Evolutionary conservation across 2,113 vertebrate species (phyloP).

Genomic region (Numenius arquata): DNA sequence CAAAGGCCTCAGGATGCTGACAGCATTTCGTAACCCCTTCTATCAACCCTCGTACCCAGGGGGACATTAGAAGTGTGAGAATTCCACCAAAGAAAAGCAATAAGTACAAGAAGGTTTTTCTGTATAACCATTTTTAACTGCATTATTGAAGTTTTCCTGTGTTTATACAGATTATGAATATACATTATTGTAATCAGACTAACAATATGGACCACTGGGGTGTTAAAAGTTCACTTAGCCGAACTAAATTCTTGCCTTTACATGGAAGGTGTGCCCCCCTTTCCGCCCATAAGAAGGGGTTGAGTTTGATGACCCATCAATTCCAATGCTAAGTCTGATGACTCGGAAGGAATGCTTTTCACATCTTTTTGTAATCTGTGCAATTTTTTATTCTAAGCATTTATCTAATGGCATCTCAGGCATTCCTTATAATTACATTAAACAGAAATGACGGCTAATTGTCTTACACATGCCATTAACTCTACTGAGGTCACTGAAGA

Average conservation of each 20-base stretch:
- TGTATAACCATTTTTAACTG: not conserved
- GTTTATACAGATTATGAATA: not conserved
- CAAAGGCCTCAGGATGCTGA: not conserved
- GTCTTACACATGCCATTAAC: not conserved
- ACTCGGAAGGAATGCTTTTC: not conserved
- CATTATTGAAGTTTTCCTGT: not conserved
- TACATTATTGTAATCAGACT: not conserved
- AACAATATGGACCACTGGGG: not conserved
- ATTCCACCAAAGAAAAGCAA: not conserved
- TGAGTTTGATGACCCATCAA: not conserved
- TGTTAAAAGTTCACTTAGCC: not conserved
- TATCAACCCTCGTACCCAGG: not conserved
- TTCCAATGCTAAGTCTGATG: not conserved
- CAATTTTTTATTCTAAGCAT: not conserved
- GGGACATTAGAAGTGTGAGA: rapidly evolving
- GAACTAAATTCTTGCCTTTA: not conserved
- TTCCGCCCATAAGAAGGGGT: not conserved
- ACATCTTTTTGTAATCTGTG: not conserved
- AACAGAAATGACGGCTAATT: not conserved
- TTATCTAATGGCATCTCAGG: not conserved
- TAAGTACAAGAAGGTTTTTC: not conserved
- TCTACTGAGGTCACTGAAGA: not conserved
- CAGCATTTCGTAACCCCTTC: not conserved
- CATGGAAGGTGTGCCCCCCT: not conserved
- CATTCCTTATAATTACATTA: not conserved